A percentile compares a stretch with the other conserved stretches of the same genome.
phyloP scores from a whole-genome alignment of 2,888 invertebrate genomes.

The Platycheirus albimanus region DNA sequence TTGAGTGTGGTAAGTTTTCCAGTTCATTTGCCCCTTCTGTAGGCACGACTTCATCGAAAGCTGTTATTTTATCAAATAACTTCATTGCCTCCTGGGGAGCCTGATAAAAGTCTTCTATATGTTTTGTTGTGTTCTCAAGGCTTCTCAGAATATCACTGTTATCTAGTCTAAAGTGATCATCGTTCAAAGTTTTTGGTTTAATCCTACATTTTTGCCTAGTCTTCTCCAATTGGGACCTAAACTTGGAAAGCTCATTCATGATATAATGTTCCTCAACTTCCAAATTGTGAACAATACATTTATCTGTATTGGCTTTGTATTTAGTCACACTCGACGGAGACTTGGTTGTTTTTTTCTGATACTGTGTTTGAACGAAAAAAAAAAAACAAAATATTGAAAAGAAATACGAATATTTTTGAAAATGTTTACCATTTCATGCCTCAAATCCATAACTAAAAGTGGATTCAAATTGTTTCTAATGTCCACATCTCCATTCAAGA shows the following conservation, averaged over 20 bases:
- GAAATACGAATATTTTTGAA: too few species aligned
- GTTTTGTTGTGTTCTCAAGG: conserved; percentile 77
- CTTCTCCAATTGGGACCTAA: conserved; percentile 79
- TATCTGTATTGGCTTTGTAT: conserved; percentile 76
- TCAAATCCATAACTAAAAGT: conserved; percentile 81
- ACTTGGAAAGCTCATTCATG: conserved; percentile 80
- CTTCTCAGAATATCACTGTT: conserved; percentile 78
- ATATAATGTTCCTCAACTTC: conserved; percentile 81
- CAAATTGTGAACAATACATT: conserved; percentile 80
- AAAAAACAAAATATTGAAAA: neutral
- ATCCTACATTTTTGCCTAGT: conserved; percentile 75
- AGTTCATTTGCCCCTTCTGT: neutral
- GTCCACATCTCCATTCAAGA: conserved; percentile 78
- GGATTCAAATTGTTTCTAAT: conserved; percentile 78
- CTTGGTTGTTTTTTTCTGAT: conserved; percentile 77
- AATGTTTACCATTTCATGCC: conserved; percentile 82
- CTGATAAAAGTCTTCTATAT: conserved; percentile 80
- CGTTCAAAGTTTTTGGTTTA: conserved; percentile 58
- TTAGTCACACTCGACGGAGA: conserved; percentile 1
- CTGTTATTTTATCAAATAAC: conserved; percentile 74
- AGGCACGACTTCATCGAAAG: neutral
- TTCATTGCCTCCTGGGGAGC: conserved; percentile 79
- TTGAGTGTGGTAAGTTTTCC: neutral
- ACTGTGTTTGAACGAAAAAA: conserved; percentile 74
- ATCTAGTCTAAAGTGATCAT: conserved; percentile 76